Evolutionary conservation across 2,888 invertebrate species (phyloP).

Genomic region (Zygogramma bicolorata): DNA sequence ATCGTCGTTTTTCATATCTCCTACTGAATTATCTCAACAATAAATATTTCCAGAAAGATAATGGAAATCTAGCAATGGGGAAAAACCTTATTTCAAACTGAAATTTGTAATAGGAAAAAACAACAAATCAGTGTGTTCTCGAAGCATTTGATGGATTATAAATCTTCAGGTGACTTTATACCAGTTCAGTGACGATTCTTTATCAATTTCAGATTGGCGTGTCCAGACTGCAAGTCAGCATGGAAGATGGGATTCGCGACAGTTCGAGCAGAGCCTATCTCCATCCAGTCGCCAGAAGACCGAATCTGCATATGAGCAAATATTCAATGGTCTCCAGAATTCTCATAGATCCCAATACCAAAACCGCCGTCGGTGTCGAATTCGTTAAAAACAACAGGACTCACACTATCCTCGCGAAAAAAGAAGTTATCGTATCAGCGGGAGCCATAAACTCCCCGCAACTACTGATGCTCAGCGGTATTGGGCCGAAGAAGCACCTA

Average conservation of each 20-base stretch:
- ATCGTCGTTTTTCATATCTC: no score
- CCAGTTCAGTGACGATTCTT: no score
- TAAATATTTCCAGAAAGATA: no score
- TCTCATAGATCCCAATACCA: conserved; percentile 63
- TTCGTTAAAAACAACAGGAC: conserved; percentile 60
- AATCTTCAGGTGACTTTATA: neutral
- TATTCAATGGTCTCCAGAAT: conserved; percentile 68
- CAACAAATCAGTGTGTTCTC: no score
- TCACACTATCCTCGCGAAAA: conserved; percentile 65
- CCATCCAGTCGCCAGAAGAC: conserved; percentile 65
- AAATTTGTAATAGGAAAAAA: no score
- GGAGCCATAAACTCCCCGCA: conserved; percentile 82
- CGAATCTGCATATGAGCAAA: conserved; percentile 70
- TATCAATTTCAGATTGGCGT: conserved; percentile 66
- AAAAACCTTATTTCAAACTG: no score
- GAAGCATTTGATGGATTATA: no score
- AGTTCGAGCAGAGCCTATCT: conserved; percentile 70
- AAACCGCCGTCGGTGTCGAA: conserved; percentile 66
- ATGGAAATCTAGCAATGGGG: no score
- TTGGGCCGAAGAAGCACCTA: conserved; percentile 68
- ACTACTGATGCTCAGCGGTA: conserved; percentile 80
- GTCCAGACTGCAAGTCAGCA: conserved; percentile 69
- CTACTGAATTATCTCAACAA: no score
- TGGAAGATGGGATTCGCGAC: conserved; percentile 67
- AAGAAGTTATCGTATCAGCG: conserved; percentile 72